Percentiles rank a stretch among this genome's conserved stretches.
These are phyloP conservation scores for Hesperophylax magnus DNA, from an alignment of 1,140 invertebrate genomes.

Conservation along the genomic window DNA sequence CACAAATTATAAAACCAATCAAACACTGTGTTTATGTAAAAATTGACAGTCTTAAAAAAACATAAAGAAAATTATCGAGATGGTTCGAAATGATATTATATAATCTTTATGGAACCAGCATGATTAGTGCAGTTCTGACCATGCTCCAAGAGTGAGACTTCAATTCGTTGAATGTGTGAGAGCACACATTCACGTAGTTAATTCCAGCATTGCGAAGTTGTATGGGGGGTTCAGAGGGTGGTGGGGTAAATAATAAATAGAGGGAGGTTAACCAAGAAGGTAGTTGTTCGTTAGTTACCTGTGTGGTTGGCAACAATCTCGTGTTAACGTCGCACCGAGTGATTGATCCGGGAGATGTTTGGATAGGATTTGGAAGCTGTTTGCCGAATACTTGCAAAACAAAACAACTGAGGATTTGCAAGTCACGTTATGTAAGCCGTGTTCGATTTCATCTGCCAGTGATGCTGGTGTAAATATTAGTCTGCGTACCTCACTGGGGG, in stretches of 20 bases:
- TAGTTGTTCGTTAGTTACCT: constrained; percentile 44
- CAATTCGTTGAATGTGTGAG: too few relatives aligned
- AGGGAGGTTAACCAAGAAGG: constrained; percentile 18
- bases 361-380: constrained; percentile 36
- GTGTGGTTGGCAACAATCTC: constrained; percentile 46
- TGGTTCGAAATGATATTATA: too few relatives aligned
- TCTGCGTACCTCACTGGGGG: neutral
- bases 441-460: neutral
- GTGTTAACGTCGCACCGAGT: constrained; percentile 26
- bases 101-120: too few relatives aligned
- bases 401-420: neutral
- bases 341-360: constrained; percentile 42
- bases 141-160: too few relatives aligned
- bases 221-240: neutral
- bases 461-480: constrained; percentile 3
- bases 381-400: constrained; percentile 27
- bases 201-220: too few relatives aligned
- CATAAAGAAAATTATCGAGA: too few relatives aligned
- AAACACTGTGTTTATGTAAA: too few relatives aligned
- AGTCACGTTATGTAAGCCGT: neutral
- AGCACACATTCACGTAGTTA: too few relatives aligned
- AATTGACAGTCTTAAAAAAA: too few relatives aligned
- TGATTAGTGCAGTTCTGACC: too few relatives aligned
- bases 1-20: too few relatives aligned
- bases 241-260: neutral